phyloP scores from a whole-genome alignment of 2,113 vertebrate genomes.

The Sardina pilchardus region DNA sequence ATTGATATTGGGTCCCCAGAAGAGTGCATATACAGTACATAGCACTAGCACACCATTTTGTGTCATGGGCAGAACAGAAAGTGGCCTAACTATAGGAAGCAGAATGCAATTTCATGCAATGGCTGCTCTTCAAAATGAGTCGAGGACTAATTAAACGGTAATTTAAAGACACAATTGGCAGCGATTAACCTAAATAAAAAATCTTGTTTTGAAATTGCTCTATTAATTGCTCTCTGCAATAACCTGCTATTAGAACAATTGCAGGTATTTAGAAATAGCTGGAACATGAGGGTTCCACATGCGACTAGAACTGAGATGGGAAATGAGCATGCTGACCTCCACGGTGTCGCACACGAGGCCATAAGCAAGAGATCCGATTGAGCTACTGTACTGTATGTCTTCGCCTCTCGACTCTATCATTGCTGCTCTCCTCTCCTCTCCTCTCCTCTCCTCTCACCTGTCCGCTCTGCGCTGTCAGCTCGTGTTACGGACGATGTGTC shows the following conservation, averaged over 20 bases:
- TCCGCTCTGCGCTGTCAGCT: not conserved
- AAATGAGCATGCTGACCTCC: not conserved
- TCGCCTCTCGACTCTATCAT: not conserved
- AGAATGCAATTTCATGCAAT: not conserved
- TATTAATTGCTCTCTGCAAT: not conserved
- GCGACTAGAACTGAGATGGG: not conserved
- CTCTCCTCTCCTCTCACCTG: not conserved
- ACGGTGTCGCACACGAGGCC: not conserved
- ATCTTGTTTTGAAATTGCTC: not conserved
- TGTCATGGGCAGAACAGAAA: no score
- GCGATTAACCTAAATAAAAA: not conserved
- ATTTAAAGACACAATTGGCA: not conserved
- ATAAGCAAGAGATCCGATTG: not conserved
- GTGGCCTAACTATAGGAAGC: not conserved
- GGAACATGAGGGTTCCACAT: not conserved
- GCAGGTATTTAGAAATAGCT: not conserved
- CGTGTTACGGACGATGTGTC: not conserved
- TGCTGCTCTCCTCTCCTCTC: not conserved
- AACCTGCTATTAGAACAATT: not conserved
- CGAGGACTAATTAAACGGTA: not conserved
- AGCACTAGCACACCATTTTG: no score
- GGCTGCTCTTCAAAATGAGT: not conserved
- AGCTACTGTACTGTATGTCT: not conserved
- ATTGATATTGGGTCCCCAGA: not conserved
- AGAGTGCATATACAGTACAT: not conserved